Evolutionary conservation across 1,140 invertebrate species (phyloP).

Genomic region (Platyscapa corneri): DNA sequence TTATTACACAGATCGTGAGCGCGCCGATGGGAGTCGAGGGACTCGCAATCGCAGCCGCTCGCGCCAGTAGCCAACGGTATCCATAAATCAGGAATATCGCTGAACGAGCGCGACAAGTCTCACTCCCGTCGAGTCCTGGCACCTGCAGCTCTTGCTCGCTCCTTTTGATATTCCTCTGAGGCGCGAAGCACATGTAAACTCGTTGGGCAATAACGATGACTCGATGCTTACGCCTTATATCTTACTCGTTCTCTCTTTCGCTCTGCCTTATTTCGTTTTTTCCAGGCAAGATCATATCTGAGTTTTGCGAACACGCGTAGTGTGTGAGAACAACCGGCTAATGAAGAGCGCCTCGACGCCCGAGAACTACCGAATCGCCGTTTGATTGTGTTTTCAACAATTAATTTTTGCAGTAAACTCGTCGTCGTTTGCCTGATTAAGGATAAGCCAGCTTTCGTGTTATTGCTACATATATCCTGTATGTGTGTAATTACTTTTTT

Average conservation of each 20-base stretch:
- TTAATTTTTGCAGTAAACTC: slow-evolving; percentile 48
- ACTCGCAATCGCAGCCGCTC: neutral
- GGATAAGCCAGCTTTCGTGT: slow-evolving; percentile 22
- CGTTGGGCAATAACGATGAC: slow-evolving; percentile 65
- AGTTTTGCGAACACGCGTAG: slow-evolving; percentile 58
- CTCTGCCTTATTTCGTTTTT: neutral
- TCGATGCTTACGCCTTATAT: slow-evolving; percentile 9
- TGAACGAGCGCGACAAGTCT: slow-evolving; percentile 53
- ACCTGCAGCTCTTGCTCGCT: slow-evolving; percentile 52
- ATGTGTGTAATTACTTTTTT: slow-evolving; percentile 18
- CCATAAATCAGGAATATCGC: slow-evolving; percentile 67
- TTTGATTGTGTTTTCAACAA: slow-evolving; percentile 49
- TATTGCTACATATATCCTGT: slow-evolving; percentile 14
- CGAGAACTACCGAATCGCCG: slow-evolving; percentile 47
- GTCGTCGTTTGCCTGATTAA: slow-evolving; percentile 27
- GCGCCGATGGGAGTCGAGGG: neutral
- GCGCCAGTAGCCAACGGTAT: slow-evolving; percentile 58
- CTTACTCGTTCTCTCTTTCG: neutral
- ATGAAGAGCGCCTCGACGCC: slow-evolving; percentile 54
- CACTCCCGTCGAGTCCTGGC: slow-evolving; percentile 5
- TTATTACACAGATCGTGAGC: neutral
- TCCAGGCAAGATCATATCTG: slow-evolving; percentile 39
- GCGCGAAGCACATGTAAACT: slow-evolving; percentile 56
- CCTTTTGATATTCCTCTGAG: slow-evolving; percentile 9
- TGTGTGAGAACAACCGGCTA: slow-evolving; percentile 69